These are phyloP conservation scores for Stomorhina lunata DNA, from an alignment of 2,888 invertebrate species.

Conservation along the genomic window DNA sequence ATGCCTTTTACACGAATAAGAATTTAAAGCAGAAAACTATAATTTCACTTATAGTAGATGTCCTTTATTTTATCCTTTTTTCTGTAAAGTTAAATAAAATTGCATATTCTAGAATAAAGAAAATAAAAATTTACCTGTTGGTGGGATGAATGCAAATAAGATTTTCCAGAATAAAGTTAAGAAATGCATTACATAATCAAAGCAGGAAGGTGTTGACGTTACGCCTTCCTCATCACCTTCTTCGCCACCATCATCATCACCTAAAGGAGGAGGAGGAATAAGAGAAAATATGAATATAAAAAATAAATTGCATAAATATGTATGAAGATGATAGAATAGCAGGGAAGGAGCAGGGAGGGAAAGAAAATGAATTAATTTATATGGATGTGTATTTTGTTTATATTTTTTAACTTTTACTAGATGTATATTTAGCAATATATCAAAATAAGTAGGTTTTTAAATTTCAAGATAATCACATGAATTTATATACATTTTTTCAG, in stretches of 20 bases:
- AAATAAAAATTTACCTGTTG: constrained; percentile 86
- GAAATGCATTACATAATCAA: constrained; percentile 97
- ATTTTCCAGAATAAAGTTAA: constrained; percentile 99
- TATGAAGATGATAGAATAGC: background rate
- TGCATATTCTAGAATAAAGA: background rate
- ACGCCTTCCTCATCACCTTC: constrained; percentile 82
- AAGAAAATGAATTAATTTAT: constrained; percentile 12
- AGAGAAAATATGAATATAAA: constrained; percentile 18
- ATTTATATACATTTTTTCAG: no score
- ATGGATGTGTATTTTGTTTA: no score
- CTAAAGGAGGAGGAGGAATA: constrained; percentile 27
- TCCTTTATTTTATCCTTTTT: background rate
- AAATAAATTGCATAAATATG: no score
- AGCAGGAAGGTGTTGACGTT: constrained; percentile 88
- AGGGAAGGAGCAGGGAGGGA: background rate
- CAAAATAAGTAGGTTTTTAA: no score
- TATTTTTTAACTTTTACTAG: background rate
- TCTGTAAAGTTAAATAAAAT: background rate
- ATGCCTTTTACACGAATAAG: no score
- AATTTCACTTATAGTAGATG: background rate
- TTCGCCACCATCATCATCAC: constrained; percentile 81
- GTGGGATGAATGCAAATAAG: constrained; percentile 97
- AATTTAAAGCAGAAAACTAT: background rate
- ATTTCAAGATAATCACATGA: no score
- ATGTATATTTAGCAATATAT: no score